Base-by-base conservation (phyloP, 1,140 invertebrate species). In the Palaemon carinicauda region DNA sequence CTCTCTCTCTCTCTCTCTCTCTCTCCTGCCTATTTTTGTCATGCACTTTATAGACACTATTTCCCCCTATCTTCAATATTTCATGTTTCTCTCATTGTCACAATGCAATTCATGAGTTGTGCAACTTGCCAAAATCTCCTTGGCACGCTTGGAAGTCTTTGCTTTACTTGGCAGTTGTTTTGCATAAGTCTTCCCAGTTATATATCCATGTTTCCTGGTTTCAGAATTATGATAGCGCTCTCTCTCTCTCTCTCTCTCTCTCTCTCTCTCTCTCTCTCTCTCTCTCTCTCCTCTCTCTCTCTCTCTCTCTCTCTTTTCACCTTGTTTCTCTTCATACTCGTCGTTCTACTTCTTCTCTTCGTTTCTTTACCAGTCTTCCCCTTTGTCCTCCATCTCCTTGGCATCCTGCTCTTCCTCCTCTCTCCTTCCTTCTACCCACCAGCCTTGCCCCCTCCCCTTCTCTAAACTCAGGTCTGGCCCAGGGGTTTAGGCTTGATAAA, bases 401-500 rank as follows among this genome's bases (percentile, higher is more conserved):
- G 1, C 0, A 5, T 10, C 74, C 52, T 78, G 12, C 24, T 21
- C 19, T 9, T 19, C 74, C 50, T 53, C 24, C 29, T 21, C 53
- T 24, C 24, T 31, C 3, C 41, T 10, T 9, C 74, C 74, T 21
- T 29, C 1, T 17, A 24, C 14, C 56, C 29, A 17, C 5, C n/a
- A 33, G 9, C 53, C 41, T 33, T 33, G 19, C 53, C 29, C 79
- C 24, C 24, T 29, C 15, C 29, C 79, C 54, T 15, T n/a, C 31
- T 33, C 29, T 15, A 27, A 14, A 21, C 27, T 65, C 52, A n/a
- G 12, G 4, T 65, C 17, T 19, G 53, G 17, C 29, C 29, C 60
- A 14, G 1, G 65, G 65, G 65, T 24, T 69, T 69, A 69, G 65
- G 65, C 65, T 69, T 69, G 82, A 85, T 85, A 85, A 85, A 85